Percentiles rank a stretch among this genome's conserved stretches.
Conservation (phyloP, 2,797 vertebrate genomes). For the Anabas testudineus region DNA sequence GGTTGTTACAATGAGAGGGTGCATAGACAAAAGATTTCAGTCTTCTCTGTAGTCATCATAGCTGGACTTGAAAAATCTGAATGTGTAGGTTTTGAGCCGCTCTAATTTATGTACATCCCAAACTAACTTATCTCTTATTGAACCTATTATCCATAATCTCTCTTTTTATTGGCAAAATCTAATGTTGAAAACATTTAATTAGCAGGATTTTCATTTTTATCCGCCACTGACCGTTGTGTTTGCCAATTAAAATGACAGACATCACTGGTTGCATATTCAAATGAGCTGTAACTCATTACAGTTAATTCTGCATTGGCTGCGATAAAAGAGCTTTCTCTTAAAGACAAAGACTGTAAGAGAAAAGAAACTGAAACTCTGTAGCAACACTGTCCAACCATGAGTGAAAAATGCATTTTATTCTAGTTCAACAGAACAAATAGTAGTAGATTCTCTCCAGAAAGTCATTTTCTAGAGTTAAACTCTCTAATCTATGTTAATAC, state of each 20-base stretch:
- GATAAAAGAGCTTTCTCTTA: not conserved
- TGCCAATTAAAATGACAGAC: not conserved
- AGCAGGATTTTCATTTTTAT: not conserved
- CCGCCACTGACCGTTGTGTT: not conserved
- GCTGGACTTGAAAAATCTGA: conserved; percentile 6
- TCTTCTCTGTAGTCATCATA: not conserved
- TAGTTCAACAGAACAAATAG: not conserved
- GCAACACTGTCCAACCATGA: not conserved
- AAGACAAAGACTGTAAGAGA: not conserved
- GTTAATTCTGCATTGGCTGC: not conserved
- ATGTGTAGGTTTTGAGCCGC: not conserved
- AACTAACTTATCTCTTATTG: not conserved
- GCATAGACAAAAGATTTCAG: conserved; percentile 17
- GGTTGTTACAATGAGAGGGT: conserved; percentile 1
- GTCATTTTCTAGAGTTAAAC: conserved; percentile 3
- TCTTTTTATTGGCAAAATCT: not conserved
- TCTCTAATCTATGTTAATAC: not conserved
- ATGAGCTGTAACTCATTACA: conserved; percentile 1
- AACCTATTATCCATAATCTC: not conserved
- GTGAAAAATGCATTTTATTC: not conserved
- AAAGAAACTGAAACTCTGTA: not conserved
- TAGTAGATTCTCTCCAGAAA: not conserved
- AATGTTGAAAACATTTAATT: not conserved
- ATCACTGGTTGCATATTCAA: not conserved
- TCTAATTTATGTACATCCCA: too few species aligned